Evolutionary conservation across 2,797 vertebrate genomes (phyloP).

Genomic region (Leptatherina wallacei): DNA sequence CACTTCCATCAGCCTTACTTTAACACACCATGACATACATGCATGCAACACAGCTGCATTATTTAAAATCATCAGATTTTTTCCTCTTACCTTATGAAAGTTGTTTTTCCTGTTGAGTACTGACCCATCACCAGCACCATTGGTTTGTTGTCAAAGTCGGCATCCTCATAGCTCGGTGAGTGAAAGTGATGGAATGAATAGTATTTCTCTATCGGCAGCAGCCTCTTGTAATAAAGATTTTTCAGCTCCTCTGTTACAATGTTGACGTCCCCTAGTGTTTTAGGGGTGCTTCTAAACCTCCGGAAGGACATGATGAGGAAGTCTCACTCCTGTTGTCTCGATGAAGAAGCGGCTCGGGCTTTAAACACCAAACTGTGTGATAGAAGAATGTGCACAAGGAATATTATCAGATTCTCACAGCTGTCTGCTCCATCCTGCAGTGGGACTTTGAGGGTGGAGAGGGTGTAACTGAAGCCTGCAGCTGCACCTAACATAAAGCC

Average conservation of each 20-base stretch:
- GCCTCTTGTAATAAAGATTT: slow-evolving; percentile 86
- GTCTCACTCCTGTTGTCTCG: slow-evolving; percentile 12
- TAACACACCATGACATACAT: background rate
- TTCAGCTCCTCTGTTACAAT: slow-evolving; percentile 88
- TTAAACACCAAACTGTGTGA: slow-evolving; percentile 52
- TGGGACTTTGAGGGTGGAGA: slow-evolving; percentile 75
- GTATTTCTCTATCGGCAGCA: slow-evolving; percentile 88
- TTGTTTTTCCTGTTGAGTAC: slow-evolving; percentile 92
- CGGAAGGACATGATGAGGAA: slow-evolving; percentile 50
- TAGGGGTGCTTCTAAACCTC: slow-evolving; percentile 79
- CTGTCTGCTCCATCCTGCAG: slow-evolving; percentile 75
- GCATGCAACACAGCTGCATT: background rate
- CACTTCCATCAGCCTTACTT: background rate
- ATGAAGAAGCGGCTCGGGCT: slow-evolving; percentile 40
- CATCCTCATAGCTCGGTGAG: slow-evolving; percentile 87
- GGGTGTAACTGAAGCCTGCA: slow-evolving; percentile 81
- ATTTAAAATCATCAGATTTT: background rate
- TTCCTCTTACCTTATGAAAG: slow-evolving; percentile 85
- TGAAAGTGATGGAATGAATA: slow-evolving; percentile 90
- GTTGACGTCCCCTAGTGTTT: slow-evolving; percentile 82
- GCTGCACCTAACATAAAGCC: slow-evolving; percentile 76
- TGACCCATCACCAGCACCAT: slow-evolving; percentile 92
- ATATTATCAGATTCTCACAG: slow-evolving; percentile 73
- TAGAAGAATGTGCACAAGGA: slow-evolving; percentile 53
- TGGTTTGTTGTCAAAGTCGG: slow-evolving; percentile 91